Conservation (phyloP, 2,888 invertebrate genomes). For the Coelopa pilipes region DNA sequence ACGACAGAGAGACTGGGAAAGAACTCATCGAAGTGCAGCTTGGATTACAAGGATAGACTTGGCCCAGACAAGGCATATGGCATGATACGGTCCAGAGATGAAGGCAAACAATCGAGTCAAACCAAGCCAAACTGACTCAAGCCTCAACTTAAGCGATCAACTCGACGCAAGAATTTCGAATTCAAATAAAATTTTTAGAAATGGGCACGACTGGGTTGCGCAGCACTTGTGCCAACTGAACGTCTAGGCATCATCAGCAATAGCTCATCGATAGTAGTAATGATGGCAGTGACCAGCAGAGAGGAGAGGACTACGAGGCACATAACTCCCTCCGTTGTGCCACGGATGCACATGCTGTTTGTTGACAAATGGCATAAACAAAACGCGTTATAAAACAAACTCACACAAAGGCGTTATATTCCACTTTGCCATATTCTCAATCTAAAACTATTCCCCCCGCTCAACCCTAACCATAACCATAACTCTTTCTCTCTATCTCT, state of each 20-base stretch:
- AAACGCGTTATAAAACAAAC: conserved; percentile 24
- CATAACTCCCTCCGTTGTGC: background rate
- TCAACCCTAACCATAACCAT: no score
- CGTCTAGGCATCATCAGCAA: background rate
- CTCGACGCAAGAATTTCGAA: conserved; percentile 24
- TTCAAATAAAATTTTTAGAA: conserved; percentile 38
- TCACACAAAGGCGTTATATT: conserved; percentile 8
- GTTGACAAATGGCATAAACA: conserved; percentile 31
- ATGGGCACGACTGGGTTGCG: conserved; percentile 20
- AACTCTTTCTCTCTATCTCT: no score
- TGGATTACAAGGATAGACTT: background rate
- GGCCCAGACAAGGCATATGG: background rate
- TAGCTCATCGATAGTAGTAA: no score
- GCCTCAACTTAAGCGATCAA: background rate
- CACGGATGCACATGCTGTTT: conserved; percentile 5
- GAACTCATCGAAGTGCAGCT: no score
- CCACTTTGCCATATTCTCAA: no score
- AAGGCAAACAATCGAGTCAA: conserved; percentile 1
- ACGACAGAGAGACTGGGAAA: conserved; percentile 29
- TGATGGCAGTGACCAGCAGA: background rate
- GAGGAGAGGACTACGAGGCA: background rate
- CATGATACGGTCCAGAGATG: background rate
- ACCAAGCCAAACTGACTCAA: background rate
- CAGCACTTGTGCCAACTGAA: conserved; percentile 7
- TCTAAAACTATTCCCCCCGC: no score